Evolutionary conservation across 1,140 invertebrate species (phyloP).

Genomic region (Ceratina calcarata): DNA sequence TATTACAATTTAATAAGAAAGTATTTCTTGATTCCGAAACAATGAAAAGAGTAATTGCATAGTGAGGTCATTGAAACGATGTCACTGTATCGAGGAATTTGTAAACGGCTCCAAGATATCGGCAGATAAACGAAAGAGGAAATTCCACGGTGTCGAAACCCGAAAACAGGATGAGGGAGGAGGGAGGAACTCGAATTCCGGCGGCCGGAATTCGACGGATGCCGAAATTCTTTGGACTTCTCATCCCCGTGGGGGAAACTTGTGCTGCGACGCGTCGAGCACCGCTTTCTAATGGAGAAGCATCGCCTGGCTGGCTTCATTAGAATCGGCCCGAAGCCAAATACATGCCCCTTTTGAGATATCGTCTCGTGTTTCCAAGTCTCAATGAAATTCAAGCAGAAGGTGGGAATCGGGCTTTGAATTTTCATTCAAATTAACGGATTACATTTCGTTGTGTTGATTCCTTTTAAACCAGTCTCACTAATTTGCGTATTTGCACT

Average conservation of each 20-base stretch:
- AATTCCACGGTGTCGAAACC: neutral
- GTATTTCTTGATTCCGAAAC: no score
- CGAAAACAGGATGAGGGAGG: neutral
- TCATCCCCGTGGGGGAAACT: constrained; percentile 2
- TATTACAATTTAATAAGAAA: no score
- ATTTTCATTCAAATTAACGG: no score
- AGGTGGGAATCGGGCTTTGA: no score
- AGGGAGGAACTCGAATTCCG: neutral
- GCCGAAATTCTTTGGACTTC: constrained; percentile 14
- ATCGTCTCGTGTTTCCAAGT: neutral
- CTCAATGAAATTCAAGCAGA: no score
- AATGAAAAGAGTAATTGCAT: no score
- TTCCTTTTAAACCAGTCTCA: no score
- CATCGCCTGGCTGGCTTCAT: constrained; percentile 26
- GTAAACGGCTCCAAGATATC: neutral
- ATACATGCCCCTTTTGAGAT: neutral
- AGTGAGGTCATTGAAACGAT: no score
- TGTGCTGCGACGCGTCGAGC: constrained; percentile 8
- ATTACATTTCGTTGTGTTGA: neutral
- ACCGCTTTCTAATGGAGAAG: constrained; percentile 26
- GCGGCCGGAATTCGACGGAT: constrained; percentile 11
- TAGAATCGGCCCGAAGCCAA: constrained; percentile 16
- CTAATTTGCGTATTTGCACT: no score
- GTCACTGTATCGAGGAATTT: neutral
- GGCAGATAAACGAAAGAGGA: constrained; percentile 4